phyloP scores from a whole-genome alignment of 2,113 vertebrate species.

The Campylorhamphus procurvoides region DNA sequence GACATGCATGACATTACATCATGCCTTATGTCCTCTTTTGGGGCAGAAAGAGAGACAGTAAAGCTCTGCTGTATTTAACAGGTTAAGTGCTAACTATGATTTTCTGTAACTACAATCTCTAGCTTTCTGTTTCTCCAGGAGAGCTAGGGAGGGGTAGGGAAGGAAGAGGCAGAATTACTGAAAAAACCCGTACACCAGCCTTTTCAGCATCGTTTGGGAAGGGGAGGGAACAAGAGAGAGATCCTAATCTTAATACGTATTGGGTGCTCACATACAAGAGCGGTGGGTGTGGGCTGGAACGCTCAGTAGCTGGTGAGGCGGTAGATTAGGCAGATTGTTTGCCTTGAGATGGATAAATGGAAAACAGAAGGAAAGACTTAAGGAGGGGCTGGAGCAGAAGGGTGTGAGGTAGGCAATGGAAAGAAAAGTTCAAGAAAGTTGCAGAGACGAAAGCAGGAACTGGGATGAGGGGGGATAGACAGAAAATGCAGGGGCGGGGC shows the following conservation, averaged over 20 bases:
- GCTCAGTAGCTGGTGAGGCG: neutral
- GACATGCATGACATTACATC: neutral
- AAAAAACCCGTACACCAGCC: neutral
- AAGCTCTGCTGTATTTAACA: neutral
- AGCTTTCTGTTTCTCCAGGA: neutral
- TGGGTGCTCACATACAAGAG: neutral
- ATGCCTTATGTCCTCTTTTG: neutral
- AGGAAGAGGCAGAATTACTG: neutral
- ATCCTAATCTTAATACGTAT: conserved; percentile 9
- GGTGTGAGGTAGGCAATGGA: neutral
- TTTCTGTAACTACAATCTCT: neutral
- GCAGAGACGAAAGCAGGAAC: neutral
- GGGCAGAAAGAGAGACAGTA: neutral
- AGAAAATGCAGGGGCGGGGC: neutral
- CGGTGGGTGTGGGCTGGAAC: neutral
- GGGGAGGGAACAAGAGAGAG: neutral
- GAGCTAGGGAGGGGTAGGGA: neutral
- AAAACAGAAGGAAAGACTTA: neutral
- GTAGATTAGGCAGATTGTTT: conserved; percentile 14
- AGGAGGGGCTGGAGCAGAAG: neutral
- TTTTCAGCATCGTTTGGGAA: neutral
- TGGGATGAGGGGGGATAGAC: neutral
- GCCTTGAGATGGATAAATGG: neutral
- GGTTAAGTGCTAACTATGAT: neutral
- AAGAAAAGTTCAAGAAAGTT: neutral